Conservation (phyloP, 2,113 vertebrate genomes). For the Zosterops hypoxanthus region DNA sequence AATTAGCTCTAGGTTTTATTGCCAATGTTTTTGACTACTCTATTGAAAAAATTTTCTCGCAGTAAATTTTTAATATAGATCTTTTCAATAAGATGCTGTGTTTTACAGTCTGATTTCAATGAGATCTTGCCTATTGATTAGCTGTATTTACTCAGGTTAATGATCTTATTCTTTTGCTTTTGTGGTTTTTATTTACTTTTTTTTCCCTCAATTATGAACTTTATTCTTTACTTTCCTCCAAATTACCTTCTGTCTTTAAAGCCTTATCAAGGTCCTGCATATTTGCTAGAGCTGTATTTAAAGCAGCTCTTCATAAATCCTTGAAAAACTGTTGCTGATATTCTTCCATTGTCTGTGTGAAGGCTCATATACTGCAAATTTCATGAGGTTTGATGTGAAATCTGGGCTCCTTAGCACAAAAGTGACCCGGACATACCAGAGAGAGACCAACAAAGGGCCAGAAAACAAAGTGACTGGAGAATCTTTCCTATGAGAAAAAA, state of each 20-base stretch:
- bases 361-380: neutral
- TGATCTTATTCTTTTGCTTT: neutral
- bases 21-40: too few species aligned
- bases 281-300: neutral
- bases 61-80: neutral
- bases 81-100: neutral
- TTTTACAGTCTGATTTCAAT: neutral
- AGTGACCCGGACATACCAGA: accelerated
- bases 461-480: neutral
- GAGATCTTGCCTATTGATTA: neutral
- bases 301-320: neutral
- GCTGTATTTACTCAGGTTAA: neutral
- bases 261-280: neutral
- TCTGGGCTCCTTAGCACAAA: neutral
- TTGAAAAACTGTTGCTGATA: neutral
- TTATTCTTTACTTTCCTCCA: neutral
- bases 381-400: neutral
- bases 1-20: neutral
- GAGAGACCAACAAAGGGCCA: neutral
- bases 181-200: neutral
- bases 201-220: neutral
- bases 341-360: neutral
- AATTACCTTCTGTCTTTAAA: neutral
- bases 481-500: neutral
- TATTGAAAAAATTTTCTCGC: neutral